Evolutionary conservation across 2,797 vertebrate species (phyloP).

Genomic region (Stomatorhinus walkeri): DNA sequence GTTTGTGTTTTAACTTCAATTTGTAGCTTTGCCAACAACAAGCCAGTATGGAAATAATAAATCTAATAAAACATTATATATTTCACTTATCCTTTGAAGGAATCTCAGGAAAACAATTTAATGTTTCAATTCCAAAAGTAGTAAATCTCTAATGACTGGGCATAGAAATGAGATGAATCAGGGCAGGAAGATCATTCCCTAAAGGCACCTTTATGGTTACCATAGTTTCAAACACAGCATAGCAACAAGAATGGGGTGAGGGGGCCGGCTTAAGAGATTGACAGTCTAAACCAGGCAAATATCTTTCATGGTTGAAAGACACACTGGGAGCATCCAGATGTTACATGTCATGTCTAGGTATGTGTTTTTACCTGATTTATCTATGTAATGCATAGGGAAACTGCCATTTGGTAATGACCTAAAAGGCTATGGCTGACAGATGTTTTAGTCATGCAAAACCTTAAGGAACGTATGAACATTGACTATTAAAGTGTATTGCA

Average conservation of each 20-base stretch:
- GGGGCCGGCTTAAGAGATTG: conserved; percentile 38
- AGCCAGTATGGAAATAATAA: not conserved
- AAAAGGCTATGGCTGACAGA: conserved; percentile 25
- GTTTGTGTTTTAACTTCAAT: not conserved
- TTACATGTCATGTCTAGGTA: conserved; percentile 19
- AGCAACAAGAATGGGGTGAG: conserved; percentile 45
- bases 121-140: conserved; percentile 18
- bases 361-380: conserved; percentile 26
- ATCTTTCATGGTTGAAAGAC: conserved; percentile 32
- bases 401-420: conserved; percentile 21
- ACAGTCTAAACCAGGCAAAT: conserved; percentile 34
- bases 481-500: not conserved
- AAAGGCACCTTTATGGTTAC: conserved; percentile 42
- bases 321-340: conserved; percentile 15
- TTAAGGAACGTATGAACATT: conserved; percentile 16
- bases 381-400: not conserved
- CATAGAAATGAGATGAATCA: conserved; percentile 29
- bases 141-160: conserved; percentile 16
- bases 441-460: conserved; percentile 13
- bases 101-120: conserved; percentile 8
- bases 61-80: not conserved
- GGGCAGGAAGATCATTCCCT: conserved; percentile 30
- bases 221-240: conserved; percentile 47
- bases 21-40: not conserved
- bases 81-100: conserved; percentile 3